Base-by-base conservation (phyloP, 2,888 invertebrate genomes). In the Plebejus melissa region DNA sequence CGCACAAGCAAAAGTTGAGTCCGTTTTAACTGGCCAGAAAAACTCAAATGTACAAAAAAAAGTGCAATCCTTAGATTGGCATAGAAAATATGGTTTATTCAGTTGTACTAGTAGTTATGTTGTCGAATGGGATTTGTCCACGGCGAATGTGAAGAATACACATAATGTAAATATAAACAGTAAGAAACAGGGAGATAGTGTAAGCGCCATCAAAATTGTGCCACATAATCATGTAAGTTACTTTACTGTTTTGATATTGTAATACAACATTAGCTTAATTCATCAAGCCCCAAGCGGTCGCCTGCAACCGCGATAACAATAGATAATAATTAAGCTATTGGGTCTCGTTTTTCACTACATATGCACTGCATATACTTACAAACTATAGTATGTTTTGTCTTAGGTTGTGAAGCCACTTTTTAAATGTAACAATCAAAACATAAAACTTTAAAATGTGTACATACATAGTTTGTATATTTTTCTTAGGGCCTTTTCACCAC, bases 1-100 rank as follows among this genome's bases (percentile, higher is more conserved):
- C 41, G 87, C 94, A 3, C 95, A 95, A 86, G 96, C 95, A 32
- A 95, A 95, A 85, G 88, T 96, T 38, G 94, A 95, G 81, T 94
- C 90, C 54, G 91, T 94, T 32, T 87, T 96, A 82, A 88, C 90
- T 77, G 95, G 94, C 72, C 90, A 94, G 4, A 93, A 90, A 69
- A 82, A 86, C 4, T 87, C 86, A 16, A 84, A 90, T 11, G 85
- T 88, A 13, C 86, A 84, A n/a, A 83, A 83, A 70, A 87, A 84
- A 78, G 82, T 94, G 2, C 86, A 83, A 16, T 91, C 94, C 13
- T 79, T 96, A 69, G 94, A 95, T 77, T 96, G 96, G 95, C 91
- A 91, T 76, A 86, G 88, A 76, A 89, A 89, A 70, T 89, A 89
- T 77, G 94, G 93, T 0, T 81, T 95, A 4, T 95, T 91, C 85